Conservation (phyloP, 2,888 invertebrate genomes). For the Diaphora mendica region DNA sequence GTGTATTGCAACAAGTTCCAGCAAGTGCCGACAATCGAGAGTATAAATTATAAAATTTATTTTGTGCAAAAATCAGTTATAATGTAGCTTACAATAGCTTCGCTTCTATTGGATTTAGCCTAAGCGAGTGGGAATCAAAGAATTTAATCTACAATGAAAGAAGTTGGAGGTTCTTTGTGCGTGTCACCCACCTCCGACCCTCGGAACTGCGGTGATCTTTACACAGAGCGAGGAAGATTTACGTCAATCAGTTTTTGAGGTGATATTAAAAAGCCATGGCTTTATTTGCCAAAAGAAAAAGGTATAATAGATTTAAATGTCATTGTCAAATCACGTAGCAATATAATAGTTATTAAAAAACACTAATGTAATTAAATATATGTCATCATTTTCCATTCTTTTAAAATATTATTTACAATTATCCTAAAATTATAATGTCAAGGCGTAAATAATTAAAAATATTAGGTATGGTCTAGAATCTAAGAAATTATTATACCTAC, state of each 20-base stretch:
- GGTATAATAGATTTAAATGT: not conserved
- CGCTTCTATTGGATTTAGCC: conserved; percentile 43
- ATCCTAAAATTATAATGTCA: too few relatives aligned
- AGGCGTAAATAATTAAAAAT: too few relatives aligned
- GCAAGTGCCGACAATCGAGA: too few relatives aligned
- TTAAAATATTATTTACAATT: too few relatives aligned
- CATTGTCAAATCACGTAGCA: not conserved
- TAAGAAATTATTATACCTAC: too few relatives aligned
- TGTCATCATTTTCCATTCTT: not conserved
- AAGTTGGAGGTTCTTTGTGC: conserved; percentile 82
- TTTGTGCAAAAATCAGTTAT: not conserved
- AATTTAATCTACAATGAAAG: conserved; percentile 85
- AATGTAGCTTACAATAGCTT: conserved; percentile 15
- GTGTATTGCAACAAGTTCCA: too few relatives aligned
- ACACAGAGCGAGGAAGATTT: conserved; percentile 51
- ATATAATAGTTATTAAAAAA: not conserved
- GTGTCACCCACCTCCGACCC: conserved; percentile 75
- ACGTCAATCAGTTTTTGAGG: conserved; percentile 37
- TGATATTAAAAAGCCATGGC: conserved; percentile 15
- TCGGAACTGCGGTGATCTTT: conserved; percentile 59
- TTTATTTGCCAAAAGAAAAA: conserved; percentile 5
- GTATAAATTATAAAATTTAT: too few relatives aligned
- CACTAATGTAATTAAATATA: not conserved
- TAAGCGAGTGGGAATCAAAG: conserved; percentile 80
- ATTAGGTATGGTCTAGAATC: too few relatives aligned